Evolutionary conservation across 2,113 vertebrate genomes (phyloP).

Genomic region (Girardinichthys multiradiatus): DNA sequence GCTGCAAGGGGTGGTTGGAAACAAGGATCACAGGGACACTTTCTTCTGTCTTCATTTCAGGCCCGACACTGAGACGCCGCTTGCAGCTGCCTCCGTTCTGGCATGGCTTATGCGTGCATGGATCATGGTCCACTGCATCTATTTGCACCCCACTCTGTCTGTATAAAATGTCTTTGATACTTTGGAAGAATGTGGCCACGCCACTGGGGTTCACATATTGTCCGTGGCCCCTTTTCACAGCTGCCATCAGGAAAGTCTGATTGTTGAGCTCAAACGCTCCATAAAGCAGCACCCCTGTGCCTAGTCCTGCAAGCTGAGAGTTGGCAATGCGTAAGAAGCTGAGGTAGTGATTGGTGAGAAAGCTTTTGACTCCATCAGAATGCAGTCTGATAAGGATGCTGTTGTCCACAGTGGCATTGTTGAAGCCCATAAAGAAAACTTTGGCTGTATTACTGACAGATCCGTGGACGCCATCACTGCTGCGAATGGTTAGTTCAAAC

Average conservation of each 20-base stretch:
- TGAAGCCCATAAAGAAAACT: slow-evolving; percentile 88
- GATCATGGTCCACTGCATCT: slow-evolving; percentile 92
- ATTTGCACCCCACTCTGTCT: slow-evolving; percentile 91
- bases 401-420: slow-evolving; percentile 91
- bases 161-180: slow-evolving; percentile 91
- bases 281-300: slow-evolving; percentile 89
- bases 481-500: slow-evolving; percentile 89
- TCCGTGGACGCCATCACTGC: slow-evolving; percentile 88
- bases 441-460: slow-evolving; percentile 87
- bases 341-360: slow-evolving; percentile 93
- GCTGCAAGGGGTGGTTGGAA: slow-evolving; percentile 87
- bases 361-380: slow-evolving; percentile 82
- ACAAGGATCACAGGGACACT: slow-evolving; percentile 90
- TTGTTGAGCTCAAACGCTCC: slow-evolving; percentile 89
- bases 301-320: slow-evolving; percentile 91
- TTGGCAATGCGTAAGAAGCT: slow-evolving; percentile 90
- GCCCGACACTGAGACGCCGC: slow-evolving; percentile 85
- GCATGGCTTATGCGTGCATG: slow-evolving; percentile 90
- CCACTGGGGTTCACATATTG: slow-evolving; percentile 94
- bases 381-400: slow-evolving; percentile 91
- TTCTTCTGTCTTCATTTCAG: slow-evolving; percentile 80
- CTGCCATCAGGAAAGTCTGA: slow-evolving; percentile 90
- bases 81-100: slow-evolving; percentile 93
- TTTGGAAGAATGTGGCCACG: slow-evolving; percentile 96
- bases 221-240: slow-evolving; percentile 84